A percentile compares a stretch with the other conserved stretches of the same genome.
phyloP scores from a whole-genome alignment of 2,797 vertebrate species.

The Aplochiton taeniatus region DNA sequence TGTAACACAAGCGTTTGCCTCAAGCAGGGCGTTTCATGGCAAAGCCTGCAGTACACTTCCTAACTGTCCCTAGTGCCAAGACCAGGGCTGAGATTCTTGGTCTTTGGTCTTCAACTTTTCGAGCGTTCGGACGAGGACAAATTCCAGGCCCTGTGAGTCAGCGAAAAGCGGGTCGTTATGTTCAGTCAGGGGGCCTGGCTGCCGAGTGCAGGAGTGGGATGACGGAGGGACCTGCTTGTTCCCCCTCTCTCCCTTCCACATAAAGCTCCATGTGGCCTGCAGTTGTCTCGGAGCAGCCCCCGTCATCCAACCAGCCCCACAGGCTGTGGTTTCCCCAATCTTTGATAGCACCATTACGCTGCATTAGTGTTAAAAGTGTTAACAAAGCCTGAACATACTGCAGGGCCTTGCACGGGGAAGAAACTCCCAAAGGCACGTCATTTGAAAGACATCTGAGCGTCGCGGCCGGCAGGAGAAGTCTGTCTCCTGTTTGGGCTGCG shows the following conservation, averaged over 20 bases:
- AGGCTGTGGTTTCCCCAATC: constrained; percentile 11
- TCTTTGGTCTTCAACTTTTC: too few species aligned
- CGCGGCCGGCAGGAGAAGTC: constrained; percentile 31
- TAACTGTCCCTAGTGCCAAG: neutral
- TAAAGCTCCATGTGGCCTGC: neutral
- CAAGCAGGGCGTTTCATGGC: constrained; percentile 10
- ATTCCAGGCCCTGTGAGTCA: neutral
- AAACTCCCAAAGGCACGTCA: constrained; percentile 34
- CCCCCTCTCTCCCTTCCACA: neutral
- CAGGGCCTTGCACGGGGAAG: constrained; percentile 29
- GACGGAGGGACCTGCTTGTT: constrained; percentile 25
- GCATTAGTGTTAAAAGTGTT: neutral
- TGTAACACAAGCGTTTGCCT: constrained; percentile 24
- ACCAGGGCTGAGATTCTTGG: neutral
- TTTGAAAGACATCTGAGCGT: constrained; percentile 38
- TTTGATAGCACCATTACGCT: neutral
- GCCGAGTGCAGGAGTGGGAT: constrained; percentile 20
- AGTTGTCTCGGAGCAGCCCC: too few species aligned
- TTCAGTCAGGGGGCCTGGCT: constrained; percentile 7
- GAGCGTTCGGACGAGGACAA: neutral
- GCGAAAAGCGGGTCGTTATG: neutral
- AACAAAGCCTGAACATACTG: constrained; percentile 23
- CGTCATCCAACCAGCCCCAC: neutral
- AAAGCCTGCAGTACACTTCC: neutral
- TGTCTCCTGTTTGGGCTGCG: constrained; percentile 44